Conservation (phyloP, 2,113 vertebrate species). For the Entomyzon cyanotis region DNA sequence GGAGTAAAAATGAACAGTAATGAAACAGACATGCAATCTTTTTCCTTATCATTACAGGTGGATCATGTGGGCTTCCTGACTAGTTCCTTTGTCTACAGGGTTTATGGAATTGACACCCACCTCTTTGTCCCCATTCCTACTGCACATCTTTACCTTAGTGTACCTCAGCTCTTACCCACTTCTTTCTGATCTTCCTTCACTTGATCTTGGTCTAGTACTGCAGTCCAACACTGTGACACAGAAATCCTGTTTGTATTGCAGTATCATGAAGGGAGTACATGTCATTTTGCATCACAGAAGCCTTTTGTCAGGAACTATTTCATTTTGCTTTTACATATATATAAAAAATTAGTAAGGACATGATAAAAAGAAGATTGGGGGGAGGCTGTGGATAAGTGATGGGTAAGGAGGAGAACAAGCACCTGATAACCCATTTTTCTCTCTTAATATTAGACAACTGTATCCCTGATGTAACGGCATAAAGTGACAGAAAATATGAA, state of each 20-base stretch:
- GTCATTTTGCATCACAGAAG: background rate
- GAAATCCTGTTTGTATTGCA: background rate
- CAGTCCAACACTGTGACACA: background rate
- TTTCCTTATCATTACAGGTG: background rate
- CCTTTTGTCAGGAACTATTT: background rate
- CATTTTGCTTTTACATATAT: background rate
- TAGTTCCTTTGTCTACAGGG: background rate
- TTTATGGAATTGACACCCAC: background rate
- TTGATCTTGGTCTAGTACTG: background rate
- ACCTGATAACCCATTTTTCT: background rate
- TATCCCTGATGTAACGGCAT: background rate
- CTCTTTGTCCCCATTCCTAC: background rate
- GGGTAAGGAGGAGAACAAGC: background rate
- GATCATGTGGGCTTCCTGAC: background rate
- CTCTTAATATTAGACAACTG: background rate
- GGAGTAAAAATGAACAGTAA: background rate
- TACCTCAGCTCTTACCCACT: background rate
- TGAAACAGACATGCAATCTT: background rate
- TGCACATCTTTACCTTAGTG: background rate
- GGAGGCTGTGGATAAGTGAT: background rate
- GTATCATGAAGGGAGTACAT: fast-evolving
- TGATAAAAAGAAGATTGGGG: background rate
- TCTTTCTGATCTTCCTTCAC: background rate
- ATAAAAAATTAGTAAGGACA: background rate
- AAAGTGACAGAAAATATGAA: background rate